Conservation (phyloP, 2,888 invertebrate species). For the Zygaena filipendulae region DNA sequence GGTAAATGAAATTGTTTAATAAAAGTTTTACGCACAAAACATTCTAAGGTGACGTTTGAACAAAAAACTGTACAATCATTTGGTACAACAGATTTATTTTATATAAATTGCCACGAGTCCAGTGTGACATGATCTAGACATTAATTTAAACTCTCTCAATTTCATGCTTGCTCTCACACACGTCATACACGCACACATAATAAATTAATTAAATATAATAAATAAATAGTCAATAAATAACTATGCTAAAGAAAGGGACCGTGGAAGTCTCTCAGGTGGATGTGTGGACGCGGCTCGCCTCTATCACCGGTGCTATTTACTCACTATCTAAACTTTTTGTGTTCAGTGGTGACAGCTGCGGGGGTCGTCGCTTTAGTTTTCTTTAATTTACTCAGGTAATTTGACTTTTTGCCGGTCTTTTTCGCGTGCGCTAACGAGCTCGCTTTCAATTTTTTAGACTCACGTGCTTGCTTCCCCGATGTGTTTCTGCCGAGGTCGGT, state of each 20-base stretch:
- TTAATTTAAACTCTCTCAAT: conserved; percentile 64
- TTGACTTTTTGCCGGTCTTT: conserved; percentile 61
- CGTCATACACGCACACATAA: conserved; percentile 67
- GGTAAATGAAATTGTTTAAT: conserved; percentile 6
- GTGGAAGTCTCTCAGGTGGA: conserved; percentile 55
- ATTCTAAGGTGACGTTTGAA: conserved; percentile 44
- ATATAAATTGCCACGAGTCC: conserved; percentile 67
- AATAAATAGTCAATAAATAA: conserved; percentile 70
- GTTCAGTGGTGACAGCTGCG: conserved; percentile 54
- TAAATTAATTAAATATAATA: conserved; percentile 70
- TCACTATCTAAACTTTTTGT: conserved; percentile 69
- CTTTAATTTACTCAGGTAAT: conserved; percentile 61
- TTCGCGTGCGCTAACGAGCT: conserved; percentile 47
- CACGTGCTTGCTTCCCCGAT: conserved; percentile 76
- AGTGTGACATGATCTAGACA: conserved; percentile 70
- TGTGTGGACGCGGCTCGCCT: conserved; percentile 41
- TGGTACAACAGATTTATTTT: conserved; percentile 68
- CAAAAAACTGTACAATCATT: conserved; percentile 57
- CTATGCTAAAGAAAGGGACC: conserved; percentile 65
- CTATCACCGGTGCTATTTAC: conserved; percentile 32
- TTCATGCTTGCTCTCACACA: conserved; percentile 63
- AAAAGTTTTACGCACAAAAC: conserved; percentile 42
- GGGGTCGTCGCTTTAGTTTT: conserved; percentile 62
- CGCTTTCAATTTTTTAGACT: conserved; percentile 78
- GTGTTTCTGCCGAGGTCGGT: conserved; percentile 70